phyloP scores from a whole-genome alignment of 2,888 invertebrate genomes.

The Neoitamus cyanurus region DNA sequence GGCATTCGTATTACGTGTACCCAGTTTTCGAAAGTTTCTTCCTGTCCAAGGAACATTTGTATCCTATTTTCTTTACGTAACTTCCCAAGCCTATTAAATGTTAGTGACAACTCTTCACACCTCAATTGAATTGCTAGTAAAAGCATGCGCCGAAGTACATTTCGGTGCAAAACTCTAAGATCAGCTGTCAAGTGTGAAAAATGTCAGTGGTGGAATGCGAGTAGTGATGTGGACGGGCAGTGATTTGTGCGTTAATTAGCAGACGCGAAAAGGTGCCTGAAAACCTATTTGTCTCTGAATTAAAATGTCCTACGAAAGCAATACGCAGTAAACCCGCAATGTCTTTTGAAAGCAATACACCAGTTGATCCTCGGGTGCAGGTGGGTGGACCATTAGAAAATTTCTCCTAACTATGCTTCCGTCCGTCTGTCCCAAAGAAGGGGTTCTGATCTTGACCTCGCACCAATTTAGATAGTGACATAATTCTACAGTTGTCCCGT shows the following conservation, averaged over 20 bases:
- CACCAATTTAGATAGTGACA: background rate
- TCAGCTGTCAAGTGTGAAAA: background rate
- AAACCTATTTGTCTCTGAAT: background rate
- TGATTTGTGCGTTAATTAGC: background rate
- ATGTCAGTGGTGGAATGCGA: background rate
- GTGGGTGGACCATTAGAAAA: conserved; percentile 63
- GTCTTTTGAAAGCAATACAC: conserved; percentile 71
- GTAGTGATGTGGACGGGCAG: background rate
- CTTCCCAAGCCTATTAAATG: background rate
- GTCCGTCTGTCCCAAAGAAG: background rate
- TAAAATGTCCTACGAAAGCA: background rate
- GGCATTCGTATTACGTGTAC: too few relatives aligned
- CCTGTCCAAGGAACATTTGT: background rate
- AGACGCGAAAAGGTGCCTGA: background rate
- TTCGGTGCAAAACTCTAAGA: background rate
- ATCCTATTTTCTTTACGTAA: background rate
- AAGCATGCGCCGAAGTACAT: background rate
- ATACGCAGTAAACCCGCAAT: conserved; percentile 53
- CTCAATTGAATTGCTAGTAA: background rate
- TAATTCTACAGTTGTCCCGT: background rate
- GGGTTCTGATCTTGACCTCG: conserved; percentile 9
- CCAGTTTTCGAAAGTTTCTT: background rate
- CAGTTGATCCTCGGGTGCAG: conserved; percentile 85
- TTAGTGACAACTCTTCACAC: background rate
- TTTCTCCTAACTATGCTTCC: background rate